These are phyloP conservation scores for Mechanitis messenoides DNA, from an alignment of 2,888 invertebrate species.

Conservation along the genomic window DNA sequence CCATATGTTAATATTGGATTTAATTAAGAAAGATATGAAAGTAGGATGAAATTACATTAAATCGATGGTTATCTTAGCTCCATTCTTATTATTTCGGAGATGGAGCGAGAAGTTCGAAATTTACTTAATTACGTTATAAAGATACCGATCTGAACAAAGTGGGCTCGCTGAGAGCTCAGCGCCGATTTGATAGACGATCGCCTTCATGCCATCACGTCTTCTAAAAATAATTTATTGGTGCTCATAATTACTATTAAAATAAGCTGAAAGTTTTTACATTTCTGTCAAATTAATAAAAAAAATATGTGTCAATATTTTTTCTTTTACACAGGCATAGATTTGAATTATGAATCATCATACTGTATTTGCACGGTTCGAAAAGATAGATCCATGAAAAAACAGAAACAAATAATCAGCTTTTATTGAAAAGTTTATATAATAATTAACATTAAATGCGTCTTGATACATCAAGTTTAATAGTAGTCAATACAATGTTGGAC, in stretches of 20 bases:
- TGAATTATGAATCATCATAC: too few species aligned
- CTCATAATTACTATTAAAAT: neutral
- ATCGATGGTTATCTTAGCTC: conserved; percentile 53
- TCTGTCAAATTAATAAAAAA: too few species aligned
- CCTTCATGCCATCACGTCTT: conserved; percentile 36
- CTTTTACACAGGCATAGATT: too few species aligned
- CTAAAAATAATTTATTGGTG: conserved; percentile 18
- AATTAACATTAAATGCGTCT: too few species aligned
- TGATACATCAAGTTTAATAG: too few species aligned
- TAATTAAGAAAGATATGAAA: conserved; percentile 53
- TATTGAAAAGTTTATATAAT: too few species aligned
- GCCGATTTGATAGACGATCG: conserved; percentile 43
- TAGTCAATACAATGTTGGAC: too few species aligned
- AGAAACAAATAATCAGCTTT: too few species aligned
- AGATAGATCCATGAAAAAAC: too few species aligned
- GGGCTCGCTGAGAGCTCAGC: conserved; percentile 31
- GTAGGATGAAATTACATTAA: conserved; percentile 56
- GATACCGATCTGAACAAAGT: conserved; percentile 59
- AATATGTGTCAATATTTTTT: too few species aligned
- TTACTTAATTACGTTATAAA: conserved; percentile 65
- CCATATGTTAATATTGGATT: conserved; percentile 35
- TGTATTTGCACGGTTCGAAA: too few species aligned
- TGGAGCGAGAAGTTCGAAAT: conserved; percentile 57
- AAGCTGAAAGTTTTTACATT: conserved; percentile 5
- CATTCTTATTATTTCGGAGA: conserved; percentile 58